Percentiles rank a stretch among this genome's conserved stretches.
phyloP scores from a whole-genome alignment of 2,797 vertebrate species.

The Eutrigla gurnardus region DNA sequence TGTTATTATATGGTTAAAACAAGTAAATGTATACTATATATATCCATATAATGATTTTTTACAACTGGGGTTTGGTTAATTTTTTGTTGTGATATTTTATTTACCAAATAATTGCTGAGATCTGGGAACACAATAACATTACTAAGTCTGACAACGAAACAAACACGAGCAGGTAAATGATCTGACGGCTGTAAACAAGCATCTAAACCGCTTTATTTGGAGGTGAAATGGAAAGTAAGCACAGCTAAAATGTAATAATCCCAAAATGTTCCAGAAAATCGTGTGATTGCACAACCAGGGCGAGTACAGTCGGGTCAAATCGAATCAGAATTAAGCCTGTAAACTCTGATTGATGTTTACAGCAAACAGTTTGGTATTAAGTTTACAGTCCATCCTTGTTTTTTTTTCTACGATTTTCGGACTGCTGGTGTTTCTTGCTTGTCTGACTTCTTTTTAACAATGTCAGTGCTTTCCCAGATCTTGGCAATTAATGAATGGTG shows the following conservation, averaged over 20 bases:
- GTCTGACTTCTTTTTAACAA: not conserved
- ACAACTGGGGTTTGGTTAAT: not conserved
- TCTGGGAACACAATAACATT: not conserved
- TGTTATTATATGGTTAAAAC: not conserved
- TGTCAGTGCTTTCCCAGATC: not conserved
- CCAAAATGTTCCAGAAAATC: not conserved
- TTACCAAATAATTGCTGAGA: not conserved
- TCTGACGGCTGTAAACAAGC: constrained; percentile 4
- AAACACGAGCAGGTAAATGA: not conserved
- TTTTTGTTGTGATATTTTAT: not conserved
- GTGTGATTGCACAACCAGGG: not conserved
- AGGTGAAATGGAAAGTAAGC: not conserved
- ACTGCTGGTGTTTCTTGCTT: not conserved
- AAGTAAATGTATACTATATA: not conserved
- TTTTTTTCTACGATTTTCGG: not conserved
- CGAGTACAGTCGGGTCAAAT: no score
- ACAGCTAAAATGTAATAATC: not conserved
- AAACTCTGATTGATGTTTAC: not conserved
- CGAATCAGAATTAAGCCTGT: not conserved
- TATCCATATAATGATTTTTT: no score
- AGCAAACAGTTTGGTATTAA: not conserved
- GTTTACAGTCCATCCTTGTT: not conserved
- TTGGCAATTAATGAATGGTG: not conserved
- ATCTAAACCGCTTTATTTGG: not conserved
- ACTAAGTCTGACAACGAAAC: not conserved